Evolutionary conservation across 1,140 invertebrate species (phyloP).

Genomic region (Nephila pilipes): DNA sequence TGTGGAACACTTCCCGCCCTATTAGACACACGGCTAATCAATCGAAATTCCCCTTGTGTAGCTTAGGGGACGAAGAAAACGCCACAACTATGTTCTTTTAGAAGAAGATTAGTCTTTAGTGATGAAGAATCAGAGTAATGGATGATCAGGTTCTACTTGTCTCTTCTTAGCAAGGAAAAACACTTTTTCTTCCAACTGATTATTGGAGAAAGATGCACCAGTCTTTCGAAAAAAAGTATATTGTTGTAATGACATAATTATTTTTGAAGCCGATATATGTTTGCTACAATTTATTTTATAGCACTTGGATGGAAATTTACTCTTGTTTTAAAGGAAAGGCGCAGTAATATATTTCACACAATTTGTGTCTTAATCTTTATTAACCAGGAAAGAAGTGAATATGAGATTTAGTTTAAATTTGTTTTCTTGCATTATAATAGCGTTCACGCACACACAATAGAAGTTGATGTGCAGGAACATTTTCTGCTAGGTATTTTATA

Average conservation of each 20-base stretch:
- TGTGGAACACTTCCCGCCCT: constrained; percentile 65
- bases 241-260: not conserved
- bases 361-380: too few relatives aligned
- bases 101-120: constrained; percentile 68
- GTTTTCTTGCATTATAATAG: too few relatives aligned
- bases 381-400: too few relatives aligned
- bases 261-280: not conserved
- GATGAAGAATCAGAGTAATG: constrained; percentile 62
- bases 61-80: constrained; percentile 54
- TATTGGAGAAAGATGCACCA: not conserved
- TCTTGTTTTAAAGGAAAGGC: too few relatives aligned
- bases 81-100: constrained; percentile 37
- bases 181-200: not conserved
- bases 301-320: too few relatives aligned
- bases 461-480: too few relatives aligned
- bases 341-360: too few relatives aligned
- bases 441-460: too few relatives aligned
- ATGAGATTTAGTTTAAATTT: too few relatives aligned
- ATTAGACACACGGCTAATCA: constrained; percentile 60
- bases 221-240: not conserved
- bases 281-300: too few relatives aligned
- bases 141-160: constrained; percentile 66
- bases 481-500: too few relatives aligned
- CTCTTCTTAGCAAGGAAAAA: constrained; percentile 9
- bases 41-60: constrained; percentile 65